A percentile compares a stretch with the other conserved stretches of the same genome.
Evolutionary conservation across 1,140 invertebrate species (phyloP).

Genomic region (Atopsyche davidsoni): DNA sequence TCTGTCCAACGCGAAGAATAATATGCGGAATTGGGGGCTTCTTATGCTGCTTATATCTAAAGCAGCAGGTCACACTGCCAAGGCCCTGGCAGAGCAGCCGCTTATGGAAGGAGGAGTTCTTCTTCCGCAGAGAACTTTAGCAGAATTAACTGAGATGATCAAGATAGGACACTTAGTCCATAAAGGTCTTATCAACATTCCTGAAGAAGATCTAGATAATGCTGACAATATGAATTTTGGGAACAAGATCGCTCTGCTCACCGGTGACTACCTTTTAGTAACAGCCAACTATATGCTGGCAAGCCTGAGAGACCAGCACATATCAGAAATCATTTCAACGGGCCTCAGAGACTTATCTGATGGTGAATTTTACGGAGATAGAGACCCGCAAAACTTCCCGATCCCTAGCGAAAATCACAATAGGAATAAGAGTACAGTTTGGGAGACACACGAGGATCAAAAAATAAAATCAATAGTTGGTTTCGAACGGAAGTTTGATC

Average conservation of each 20-base stretch:
- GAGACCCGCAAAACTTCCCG: conserved; percentile 72
- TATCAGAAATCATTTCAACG: conserved; percentile 78
- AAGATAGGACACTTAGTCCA: conserved; percentile 88
- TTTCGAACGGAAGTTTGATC: conserved; percentile 22
- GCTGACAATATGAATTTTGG: conserved; percentile 63
- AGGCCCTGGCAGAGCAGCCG: conserved; percentile 55
- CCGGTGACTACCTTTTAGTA: conserved; percentile 84
- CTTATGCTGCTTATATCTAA: conserved; percentile 81
- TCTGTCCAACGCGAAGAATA: conserved; percentile 77
- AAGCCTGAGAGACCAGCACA: conserved; percentile 58
- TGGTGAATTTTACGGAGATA: conserved; percentile 74
- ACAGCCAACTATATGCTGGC: conserved; percentile 76
- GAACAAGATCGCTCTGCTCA: conserved; percentile 85
- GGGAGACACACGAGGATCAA: conserved; percentile 30
- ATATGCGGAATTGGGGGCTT: conserved; percentile 80
- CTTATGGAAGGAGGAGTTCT: conserved; percentile 59
- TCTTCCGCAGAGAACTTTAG: conserved; percentile 74
- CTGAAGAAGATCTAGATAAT: conserved; percentile 50
- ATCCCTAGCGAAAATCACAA: conserved; percentile 63
- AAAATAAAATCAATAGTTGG: conserved; percentile 36
- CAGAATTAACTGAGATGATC: conserved; percentile 93
- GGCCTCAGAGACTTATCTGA: conserved; percentile 76
- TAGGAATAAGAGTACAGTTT: too few species aligned
- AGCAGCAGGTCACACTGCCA: conserved; percentile 60
- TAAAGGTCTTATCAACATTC: conserved; percentile 75